Evolutionary conservation across 2,113 vertebrate genomes (phyloP).

Genomic region (Thinocorus orbignyianus): DNA sequence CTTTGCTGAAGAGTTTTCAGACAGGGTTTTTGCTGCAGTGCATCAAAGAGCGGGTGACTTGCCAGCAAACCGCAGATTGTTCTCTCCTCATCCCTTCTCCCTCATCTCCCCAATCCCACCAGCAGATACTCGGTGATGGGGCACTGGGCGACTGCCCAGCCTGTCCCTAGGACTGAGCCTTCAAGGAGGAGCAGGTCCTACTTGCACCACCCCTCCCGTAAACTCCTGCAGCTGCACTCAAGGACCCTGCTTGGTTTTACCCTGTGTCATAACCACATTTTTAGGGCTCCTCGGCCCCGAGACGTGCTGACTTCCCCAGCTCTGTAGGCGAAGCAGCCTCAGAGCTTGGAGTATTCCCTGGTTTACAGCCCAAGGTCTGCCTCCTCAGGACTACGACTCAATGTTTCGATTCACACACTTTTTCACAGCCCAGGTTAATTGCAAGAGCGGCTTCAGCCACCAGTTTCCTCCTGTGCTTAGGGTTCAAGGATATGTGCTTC

Average conservation of each 20-base stretch:
- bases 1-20: background rate
- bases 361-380: background rate
- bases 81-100: background rate
- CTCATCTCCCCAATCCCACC: background rate
- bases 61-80: background rate
- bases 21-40: constrained; percentile 61
- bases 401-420: background rate
- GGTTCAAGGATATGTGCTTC: background rate
- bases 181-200: background rate
- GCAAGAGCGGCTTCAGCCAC: accelerated
- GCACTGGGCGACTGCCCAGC: background rate
- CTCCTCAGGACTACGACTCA: background rate
- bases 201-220: background rate
- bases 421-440: background rate
- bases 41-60: constrained; percentile 35
- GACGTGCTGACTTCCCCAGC: accelerated
- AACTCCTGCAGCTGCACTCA: background rate
- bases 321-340: background rate
- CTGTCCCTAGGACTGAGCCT: background rate
- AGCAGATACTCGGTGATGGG: background rate
- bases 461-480: background rate
- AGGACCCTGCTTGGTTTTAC: background rate
- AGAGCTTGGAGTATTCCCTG: accelerated
- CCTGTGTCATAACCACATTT: background rate
- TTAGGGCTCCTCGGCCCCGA: background rate